Base-by-base conservation (phyloP, 1,140 invertebrate species). In the Wiebesia pumilae region DNA sequence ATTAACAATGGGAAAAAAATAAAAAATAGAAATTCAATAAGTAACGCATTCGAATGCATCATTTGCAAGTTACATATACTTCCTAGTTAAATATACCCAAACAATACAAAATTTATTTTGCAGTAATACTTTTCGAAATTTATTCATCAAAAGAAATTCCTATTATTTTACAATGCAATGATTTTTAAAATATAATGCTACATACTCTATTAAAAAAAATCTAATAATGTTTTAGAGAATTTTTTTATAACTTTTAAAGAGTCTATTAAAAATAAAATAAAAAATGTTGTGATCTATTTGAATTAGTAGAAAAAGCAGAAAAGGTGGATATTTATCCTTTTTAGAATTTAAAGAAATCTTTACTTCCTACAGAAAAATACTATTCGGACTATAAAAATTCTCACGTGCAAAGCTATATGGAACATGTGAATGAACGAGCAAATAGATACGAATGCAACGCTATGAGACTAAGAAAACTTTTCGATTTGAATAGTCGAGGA, bases 381-480 rank as follows among this genome's bases (percentile, higher is more conserved):
- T 43, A n/a, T 75, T 43, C 38, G 12, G n/a, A 38, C 21, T 75
- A 75, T 75, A 75, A 75, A 75, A 43, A 75, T 75, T 75, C 40
- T 43, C 38, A 38, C 38, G 71, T 38, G 12, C 30, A 75, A 75
- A 43, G 33, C 12, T 24, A 19, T 43, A 43, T 75, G 43, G 40
- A 38, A 75, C 71, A 27, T 75, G 43, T 43, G 27, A 75, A 43
- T 43, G 71, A 75, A 75, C 43, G 38, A 75, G 21, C 38, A 38
- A 75, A 75, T 43, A 43, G 71, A 75, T 40, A 40, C 38, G 27
- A 75, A 75, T 75, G 12, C 69, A 73, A 73, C 19, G 33, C 38
- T 43, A n/a, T 75, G 27, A 43, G 38, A 75, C 71, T 75, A 75
- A 75, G 33, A 73, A 73, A 73, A 75, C 40, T n/a, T 38, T 75